Base-by-base conservation (phyloP, 2,888 invertebrate genomes). In the Hoplodrina blanda region DNA sequence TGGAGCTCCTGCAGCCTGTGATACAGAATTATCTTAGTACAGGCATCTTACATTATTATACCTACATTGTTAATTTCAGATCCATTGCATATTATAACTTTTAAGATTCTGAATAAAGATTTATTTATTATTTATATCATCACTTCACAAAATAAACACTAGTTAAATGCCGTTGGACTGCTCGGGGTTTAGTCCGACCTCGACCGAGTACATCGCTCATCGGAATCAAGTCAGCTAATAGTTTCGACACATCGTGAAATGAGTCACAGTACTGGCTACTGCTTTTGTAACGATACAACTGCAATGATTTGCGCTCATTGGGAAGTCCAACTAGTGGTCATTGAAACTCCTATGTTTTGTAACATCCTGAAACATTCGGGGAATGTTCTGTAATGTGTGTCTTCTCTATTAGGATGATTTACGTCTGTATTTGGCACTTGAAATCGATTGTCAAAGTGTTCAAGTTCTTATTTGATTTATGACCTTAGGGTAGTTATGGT, bases 181-280 rank as follows among this genome's bases (percentile, higher is more conserved):
- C 11, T 50, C 19, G 4, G 11, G 19, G 50, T 50, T 60, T 49
- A 17, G 17, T 30, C 17, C 49, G 49, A 10, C 62, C 62, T 62
- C 15, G 49, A 53, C 56, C 10, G 5, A 49, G 11, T 30, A n/a
- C 61, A 53, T 62, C 56, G 10, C 33, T 52, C 33, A 46, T 54
- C 25, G 11, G 30, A 67, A 50, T 49, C 54, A 17, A 67, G 17
- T 37, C 57, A 56, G 55, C 2, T 30, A 73, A 65, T 25, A 50
- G 54, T 83, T 81, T 59, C 73, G 19, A 60, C 66, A 81, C 62
- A 44, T 56, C 53, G 6, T 33, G 0, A 11, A 13, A 8, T 82
- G 83, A 80, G 25, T 85, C 83, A 82, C 53, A 11, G 17, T 73
- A 62, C 73, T 62, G 44, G 37, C 68, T 61, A 65, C 44, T 20